phyloP scores from a whole-genome alignment of 1,140 invertebrate species.

The Monomorium pharaonis region DNA sequence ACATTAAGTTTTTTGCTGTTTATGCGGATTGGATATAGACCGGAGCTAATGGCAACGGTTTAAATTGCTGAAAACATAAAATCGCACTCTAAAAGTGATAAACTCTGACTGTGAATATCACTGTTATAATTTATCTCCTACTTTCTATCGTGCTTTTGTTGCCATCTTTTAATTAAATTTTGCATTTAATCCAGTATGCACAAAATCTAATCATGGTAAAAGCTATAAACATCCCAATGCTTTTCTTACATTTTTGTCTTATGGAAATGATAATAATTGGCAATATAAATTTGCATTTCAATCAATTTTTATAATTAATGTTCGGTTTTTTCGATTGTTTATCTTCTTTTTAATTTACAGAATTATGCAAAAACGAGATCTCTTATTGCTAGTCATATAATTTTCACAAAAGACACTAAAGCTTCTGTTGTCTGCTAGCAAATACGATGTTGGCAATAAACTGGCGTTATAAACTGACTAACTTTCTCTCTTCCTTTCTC shows the following conservation, averaged over 20 bases:
- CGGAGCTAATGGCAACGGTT: neutral
- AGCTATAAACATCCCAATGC: neutral
- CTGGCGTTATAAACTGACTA: neutral
- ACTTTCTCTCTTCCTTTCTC: neutral
- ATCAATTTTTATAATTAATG: neutral
- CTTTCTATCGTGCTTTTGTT: neutral
- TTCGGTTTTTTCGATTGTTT: neutral
- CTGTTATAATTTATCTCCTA: neutral
- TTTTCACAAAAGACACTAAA: neutral
- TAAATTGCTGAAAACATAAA: slow-evolving; percentile 22
- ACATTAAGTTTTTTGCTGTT: neutral
- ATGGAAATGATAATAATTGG: neutral
- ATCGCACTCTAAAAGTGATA: neutral
- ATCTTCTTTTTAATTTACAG: neutral
- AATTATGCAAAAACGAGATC: neutral
- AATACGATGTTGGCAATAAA: neutral
- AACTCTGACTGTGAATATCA: slow-evolving; percentile 10
- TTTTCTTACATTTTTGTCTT: neutral
- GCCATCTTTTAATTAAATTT: neutral
- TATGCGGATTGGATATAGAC: neutral
- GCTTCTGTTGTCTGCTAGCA: neutral
- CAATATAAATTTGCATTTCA: neutral
- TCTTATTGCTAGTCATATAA: neutral
- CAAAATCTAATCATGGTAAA: slow-evolving; percentile 7
- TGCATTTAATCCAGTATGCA: neutral